These are phyloP conservation scores for Procambarus clarkii DNA, from an alignment of 1,140 invertebrate species.

Conservation along the genomic window DNA sequence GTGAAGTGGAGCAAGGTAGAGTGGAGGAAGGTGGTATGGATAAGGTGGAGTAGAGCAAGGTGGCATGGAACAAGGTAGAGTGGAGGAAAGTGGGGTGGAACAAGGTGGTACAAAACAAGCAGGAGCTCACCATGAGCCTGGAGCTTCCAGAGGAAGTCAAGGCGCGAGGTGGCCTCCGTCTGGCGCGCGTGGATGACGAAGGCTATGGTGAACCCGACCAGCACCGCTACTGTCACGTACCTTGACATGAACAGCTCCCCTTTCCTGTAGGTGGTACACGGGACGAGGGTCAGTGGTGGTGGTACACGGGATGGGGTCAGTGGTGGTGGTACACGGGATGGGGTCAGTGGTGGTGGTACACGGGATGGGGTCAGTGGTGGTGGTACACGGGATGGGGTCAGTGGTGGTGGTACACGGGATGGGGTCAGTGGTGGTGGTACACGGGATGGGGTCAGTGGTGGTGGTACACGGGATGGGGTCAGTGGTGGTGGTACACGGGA, in stretches of 20 bases:
- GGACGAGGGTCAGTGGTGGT: not conserved
- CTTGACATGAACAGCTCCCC: constrained; percentile 72
- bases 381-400: no score
- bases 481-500: no score
- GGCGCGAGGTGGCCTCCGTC: constrained; percentile 88
- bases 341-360: no score
- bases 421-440: not conserved
- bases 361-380: no score
- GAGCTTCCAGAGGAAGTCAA: constrained; percentile 96
- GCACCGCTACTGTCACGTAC: constrained; percentile 79
- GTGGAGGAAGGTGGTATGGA: no score
- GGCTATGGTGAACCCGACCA: constrained; percentile 83
- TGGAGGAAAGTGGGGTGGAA: not conserved
- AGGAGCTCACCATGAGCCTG: constrained; percentile 85
- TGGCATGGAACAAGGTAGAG: not conserved
- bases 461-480: no score
- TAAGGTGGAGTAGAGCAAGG: no score
- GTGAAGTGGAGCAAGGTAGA: no score
- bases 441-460: not conserved
- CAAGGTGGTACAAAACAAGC: not conserved
- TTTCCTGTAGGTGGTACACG: not conserved
- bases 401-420: no score
- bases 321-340: no score
- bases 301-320: no score
- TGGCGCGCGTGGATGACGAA: constrained; percentile 91